phyloP scores from a whole-genome alignment of 2,113 vertebrate genomes.

The Papio anubis region DNA sequence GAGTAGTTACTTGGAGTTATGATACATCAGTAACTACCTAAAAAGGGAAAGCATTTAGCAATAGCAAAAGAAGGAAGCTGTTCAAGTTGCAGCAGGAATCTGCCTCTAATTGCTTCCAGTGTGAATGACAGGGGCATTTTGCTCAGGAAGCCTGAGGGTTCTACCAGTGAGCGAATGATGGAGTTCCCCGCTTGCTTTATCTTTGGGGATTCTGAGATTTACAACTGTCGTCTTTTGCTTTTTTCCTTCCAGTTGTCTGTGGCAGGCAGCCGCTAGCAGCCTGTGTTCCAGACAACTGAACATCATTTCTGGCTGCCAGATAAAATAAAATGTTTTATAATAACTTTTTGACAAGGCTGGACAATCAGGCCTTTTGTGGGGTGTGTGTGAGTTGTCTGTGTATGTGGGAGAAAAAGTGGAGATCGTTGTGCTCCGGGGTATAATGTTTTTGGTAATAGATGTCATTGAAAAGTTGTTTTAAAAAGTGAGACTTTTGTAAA shows the following conservation, averaged over 20 bases:
- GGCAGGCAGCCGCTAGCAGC: slow-evolving; percentile 14
- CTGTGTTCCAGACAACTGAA: slow-evolving; percentile 37
- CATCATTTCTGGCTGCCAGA: slow-evolving; percentile 56
- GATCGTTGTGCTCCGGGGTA: background rate
- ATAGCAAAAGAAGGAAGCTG: background rate
- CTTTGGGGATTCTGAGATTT: background rate
- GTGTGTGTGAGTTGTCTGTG: background rate
- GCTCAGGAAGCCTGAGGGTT: background rate
- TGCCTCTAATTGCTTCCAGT: background rate
- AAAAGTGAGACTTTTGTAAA: slow-evolving; percentile 53
- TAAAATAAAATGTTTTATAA: slow-evolving; percentile 46
- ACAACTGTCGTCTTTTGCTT: background rate
- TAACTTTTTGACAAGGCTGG: slow-evolving; percentile 31
- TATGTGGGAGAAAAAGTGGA: background rate
- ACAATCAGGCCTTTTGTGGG: background rate
- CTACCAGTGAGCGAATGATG: background rate
- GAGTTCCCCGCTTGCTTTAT: background rate
- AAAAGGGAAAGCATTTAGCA: slow-evolving; percentile 20
- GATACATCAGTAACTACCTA: background rate
- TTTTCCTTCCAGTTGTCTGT: slow-evolving; percentile 1
- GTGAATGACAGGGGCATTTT: background rate
- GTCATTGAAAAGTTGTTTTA: slow-evolving; percentile 14
- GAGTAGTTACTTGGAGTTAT: slow-evolving; percentile 4
- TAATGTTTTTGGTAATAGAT: background rate
- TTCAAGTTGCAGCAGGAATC: background rate